Percentiles rank a stretch among this genome's conserved stretches.
These are phyloP conservation scores for Diabrotica undecimpunctata DNA, from an alignment of 1,140 invertebrate genomes.

Conservation along the genomic window DNA sequence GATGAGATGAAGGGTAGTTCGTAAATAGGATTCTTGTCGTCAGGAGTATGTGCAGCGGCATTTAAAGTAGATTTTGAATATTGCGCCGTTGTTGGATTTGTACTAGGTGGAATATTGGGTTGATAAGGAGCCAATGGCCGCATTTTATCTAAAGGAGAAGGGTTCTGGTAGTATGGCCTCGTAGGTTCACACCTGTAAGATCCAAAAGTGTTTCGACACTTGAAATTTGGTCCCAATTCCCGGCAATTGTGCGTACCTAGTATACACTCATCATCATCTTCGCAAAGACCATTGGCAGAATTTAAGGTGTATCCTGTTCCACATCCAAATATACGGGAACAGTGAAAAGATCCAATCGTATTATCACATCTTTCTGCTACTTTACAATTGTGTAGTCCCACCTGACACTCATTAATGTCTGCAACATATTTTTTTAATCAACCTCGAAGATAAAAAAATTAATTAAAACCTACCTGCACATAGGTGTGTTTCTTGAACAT, in stretches of 20 bases:
- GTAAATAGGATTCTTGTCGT: not conserved
- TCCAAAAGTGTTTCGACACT: slow-evolving; percentile 81
- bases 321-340: slow-evolving; percentile 79
- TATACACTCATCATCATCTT: slow-evolving; percentile 91
- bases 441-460: too few species aligned
- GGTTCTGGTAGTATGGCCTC: slow-evolving; percentile 14
- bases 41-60: too few species aligned
- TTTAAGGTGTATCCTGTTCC: slow-evolving; percentile 96
- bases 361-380: slow-evolving; percentile 83
- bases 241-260: slow-evolving; percentile 77
- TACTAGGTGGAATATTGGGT: not conserved
- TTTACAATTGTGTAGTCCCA: slow-evolving; percentile 55
- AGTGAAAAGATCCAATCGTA: slow-evolving; percentile 81
- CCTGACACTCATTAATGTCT: slow-evolving; percentile 65
- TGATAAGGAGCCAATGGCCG: not conserved
- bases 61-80: too few species aligned
- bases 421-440: slow-evolving; percentile 8
- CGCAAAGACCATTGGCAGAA: slow-evolving; percentile 78
- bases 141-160: not conserved
- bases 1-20: not conserved
- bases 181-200: slow-evolving; percentile 70
- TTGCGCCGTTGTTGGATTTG: too few species aligned
- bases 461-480: slow-evolving; percentile 29
- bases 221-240: slow-evolving; percentile 60
- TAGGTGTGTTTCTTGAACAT: slow-evolving; percentile 10